Evolutionary conservation across 2,797 vertebrate genomes (phyloP), one percentile per base, ranked within the genome.

Genomic region (Sylvilagus floridanus): DNA sequence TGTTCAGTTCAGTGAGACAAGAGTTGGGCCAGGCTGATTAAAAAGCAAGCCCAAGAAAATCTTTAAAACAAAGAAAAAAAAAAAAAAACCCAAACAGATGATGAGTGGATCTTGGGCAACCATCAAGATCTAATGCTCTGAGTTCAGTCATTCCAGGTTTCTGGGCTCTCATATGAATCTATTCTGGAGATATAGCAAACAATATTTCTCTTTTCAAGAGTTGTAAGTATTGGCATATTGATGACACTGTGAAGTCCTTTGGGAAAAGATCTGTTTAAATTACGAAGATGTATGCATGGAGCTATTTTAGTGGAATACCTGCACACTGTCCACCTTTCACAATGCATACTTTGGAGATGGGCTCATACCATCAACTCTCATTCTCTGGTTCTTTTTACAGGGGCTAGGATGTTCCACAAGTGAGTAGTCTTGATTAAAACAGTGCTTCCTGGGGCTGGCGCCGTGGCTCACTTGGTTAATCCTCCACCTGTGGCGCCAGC

Each of bases 221-320:
- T 90, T 9, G 0, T 28, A 89, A 37, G 8, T 84, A 37, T 90
- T 42, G 62, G 13, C 7, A 57, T 37, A 66, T 30, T 83, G 68
- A 68, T 69, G 26, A 72, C 71, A 60, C n/a, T 87, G 37, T 54
- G 76, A 72, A 82, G 37, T 81, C 9, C 30, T 37, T 21, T 68
- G 71, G 35, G 63, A 35, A 95, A 95, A 95, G 50, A 82, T 4
- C 54, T 90, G 69, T 91, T 91, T 84, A 69, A 88, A 78, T 84
- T 52, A 69, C 69, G 78, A 77, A 24, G 42, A 54, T 72, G 35
- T 82, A 11, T 71, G 60, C 7, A 19, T 37, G 12, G 65, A 82
- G 37, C 30, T 72, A 47, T 84, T 88, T 88, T 69, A 62, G 5
- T 77, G 65, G 63, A 88, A 37, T 72, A 88, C 22, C 66, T 75